Evolutionary conservation across 2,797 vertebrate species (phyloP).

Genomic region (Halcyon smyrnensis): DNA sequence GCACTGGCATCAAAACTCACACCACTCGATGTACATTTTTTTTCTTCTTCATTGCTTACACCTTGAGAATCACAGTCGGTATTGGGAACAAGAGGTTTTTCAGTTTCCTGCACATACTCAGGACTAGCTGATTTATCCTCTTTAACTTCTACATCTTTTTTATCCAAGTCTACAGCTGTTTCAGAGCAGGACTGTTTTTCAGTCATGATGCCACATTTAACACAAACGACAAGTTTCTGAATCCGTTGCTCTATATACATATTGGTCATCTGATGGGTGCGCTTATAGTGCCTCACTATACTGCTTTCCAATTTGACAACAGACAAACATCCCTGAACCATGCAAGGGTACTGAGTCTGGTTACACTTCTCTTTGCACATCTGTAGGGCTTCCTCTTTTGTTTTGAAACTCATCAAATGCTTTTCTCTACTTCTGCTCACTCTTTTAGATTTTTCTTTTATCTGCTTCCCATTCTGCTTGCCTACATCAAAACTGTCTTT

Average conservation of each 20-base stretch:
- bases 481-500: conserved; percentile 27
- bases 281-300: conserved; percentile 91
- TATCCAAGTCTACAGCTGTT: conserved; percentile 45
- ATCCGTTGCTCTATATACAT: conserved; percentile 78
- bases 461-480: conserved; percentile 68
- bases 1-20: conserved; percentile 57
- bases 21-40: background rate
- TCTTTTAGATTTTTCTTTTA: conserved; percentile 71
- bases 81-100: background rate
- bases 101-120: conserved; percentile 16
- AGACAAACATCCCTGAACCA: conserved; percentile 92
- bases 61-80: conserved; percentile 3
- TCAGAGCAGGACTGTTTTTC: conserved; percentile 71
- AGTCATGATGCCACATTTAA: conserved; percentile 78
- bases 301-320: conserved; percentile 90
- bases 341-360: conserved; percentile 90
- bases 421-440: conserved; percentile 83
- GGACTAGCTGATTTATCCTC: conserved; percentile 24
- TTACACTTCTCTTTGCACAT: conserved; percentile 93
- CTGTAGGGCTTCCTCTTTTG: conserved; percentile 92
- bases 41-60: conserved; percentile 47
- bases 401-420: conserved; percentile 84
- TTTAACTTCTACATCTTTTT: conserved; percentile 39
- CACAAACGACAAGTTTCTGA: conserved; percentile 83
- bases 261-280: conserved; percentile 84